Conservation (phyloP, 2,797 vertebrate genomes). For the Enteromius argenteus region DNA sequence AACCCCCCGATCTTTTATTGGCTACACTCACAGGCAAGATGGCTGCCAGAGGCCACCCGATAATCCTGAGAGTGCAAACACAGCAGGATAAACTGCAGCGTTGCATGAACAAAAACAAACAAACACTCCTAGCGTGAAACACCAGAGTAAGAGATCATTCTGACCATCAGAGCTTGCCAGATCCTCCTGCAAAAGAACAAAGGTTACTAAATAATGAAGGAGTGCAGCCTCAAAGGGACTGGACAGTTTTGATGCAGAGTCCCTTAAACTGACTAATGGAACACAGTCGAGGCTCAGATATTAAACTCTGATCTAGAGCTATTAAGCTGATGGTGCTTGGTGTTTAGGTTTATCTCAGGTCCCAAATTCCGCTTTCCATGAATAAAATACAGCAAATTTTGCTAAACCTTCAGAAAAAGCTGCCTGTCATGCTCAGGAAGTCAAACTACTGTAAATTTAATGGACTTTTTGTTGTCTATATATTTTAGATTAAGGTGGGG, state of each 20-base stretch:
- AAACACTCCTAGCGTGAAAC: slow-evolving; percentile 29
- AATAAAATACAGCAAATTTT: not conserved
- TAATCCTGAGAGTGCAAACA: slow-evolving; percentile 44
- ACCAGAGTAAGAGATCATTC: not conserved
- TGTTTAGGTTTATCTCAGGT: not conserved
- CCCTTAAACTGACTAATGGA: slow-evolving; percentile 31
- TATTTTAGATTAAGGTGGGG: not conserved
- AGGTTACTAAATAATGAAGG: not conserved
- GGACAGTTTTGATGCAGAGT: not conserved
- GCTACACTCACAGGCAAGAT: not conserved
- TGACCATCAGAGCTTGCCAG: not conserved
- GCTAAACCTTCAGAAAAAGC: not conserved
- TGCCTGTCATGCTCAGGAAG: not conserved
- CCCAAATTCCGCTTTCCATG: not conserved
- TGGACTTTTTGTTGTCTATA: not conserved
- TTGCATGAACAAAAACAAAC: slow-evolving; percentile 29
- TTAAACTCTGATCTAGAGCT: slow-evolving; percentile 15
- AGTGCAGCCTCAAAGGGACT: not conserved
- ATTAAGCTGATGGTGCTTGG: slow-evolving; percentile 8
- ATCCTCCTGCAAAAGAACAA: not conserved
- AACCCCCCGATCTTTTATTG: slow-evolving; percentile 13
- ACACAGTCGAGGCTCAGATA: not conserved
- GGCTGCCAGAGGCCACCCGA: slow-evolving; percentile 37
- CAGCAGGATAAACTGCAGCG: slow-evolving; percentile 26
- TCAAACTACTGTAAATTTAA: not conserved